Percentiles rank a stretch among this genome's conserved stretches.
Conservation (phyloP, 2,888 invertebrate genomes). For the Melipona bicolor region DNA sequence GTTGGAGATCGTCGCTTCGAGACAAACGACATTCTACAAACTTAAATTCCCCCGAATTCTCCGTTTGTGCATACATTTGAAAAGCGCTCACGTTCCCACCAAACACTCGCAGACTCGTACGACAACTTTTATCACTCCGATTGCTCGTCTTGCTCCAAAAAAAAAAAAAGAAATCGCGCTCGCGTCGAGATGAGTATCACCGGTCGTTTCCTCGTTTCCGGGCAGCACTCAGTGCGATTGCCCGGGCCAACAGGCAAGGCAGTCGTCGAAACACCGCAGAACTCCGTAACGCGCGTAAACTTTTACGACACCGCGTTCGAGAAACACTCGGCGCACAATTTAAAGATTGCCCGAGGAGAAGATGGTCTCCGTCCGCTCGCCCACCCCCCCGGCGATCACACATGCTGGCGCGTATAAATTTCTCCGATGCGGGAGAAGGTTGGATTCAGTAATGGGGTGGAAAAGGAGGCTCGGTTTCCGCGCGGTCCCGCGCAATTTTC, state of each 20-base stretch:
- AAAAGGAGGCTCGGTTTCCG: constrained; percentile 37
- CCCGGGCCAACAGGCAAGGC: constrained; percentile 40
- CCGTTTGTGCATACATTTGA: not conserved
- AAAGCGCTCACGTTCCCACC: too few species aligned
- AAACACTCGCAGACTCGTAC: not conserved
- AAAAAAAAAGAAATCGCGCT: too few species aligned
- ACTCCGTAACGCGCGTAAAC: constrained; percentile 50
- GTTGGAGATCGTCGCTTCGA: not conserved
- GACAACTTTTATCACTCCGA: too few species aligned
- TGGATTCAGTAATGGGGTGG: constrained; percentile 41
- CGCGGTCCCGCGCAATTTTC: constrained; percentile 13
- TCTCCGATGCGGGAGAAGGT: not conserved
- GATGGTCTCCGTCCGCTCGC: not conserved
- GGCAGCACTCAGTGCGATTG: constrained; percentile 67
- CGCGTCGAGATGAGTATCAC: not conserved
- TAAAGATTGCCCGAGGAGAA: constrained; percentile 41
- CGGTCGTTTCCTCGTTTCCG: not conserved
- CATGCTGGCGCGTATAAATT: constrained; percentile 11
- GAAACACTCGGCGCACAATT: constrained; percentile 43
- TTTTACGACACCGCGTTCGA: constrained; percentile 43
- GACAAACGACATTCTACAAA: not conserved
- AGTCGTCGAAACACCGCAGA: constrained; percentile 38
- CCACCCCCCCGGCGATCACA: not conserved
- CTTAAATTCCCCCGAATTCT: not conserved
- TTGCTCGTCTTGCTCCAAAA: too few species aligned